Base-by-base conservation (phyloP, 2,797 vertebrate species). In the Enoplosus armatus region DNA sequence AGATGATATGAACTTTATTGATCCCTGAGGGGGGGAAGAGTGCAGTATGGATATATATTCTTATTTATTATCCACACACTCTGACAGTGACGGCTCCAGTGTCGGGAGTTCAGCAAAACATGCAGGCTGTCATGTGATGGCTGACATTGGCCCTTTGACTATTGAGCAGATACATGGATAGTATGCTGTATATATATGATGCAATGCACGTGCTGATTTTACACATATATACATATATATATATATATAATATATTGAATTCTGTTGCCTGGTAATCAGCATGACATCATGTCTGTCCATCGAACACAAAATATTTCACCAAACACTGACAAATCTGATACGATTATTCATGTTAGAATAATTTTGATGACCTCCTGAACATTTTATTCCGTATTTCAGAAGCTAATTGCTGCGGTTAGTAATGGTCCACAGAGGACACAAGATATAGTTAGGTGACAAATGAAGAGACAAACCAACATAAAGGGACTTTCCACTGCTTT, bases 11-110 rank as follows among this genome's bases (percentile, higher is more conserved):
- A 72, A 67, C 35, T 58, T 18, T 43, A 81, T 71, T 27, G 72
- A 73, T 79, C 68, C 76, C 68, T 39, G 31, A 12, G 56, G 68
- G 39, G 56, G 68, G 39, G 54, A 1, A 33, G 41, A 45, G 75
- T 27, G 54, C 65, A 7, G 61, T 55, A 26, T 56, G 56, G 43
- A 72, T 76, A 20, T 62, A 11, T 48, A 29, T 71, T 33, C 33
- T 77, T 45, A 80, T 82, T 82, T 82, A 80, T 64, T 29, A 59
- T 7, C 43, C 45, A 9, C 71, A 8, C 75, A 10, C 33, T 55
- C 18, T 27, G 72, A 58, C 81, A 58, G 37, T 39, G 54, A 47
- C 0, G 10, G 41, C 24, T 50, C 69, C 29, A 27, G 31, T 37
- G 72, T 75, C 15, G 8, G 3, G 54, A 39, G 24, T 53, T 75